A percentile compares a stretch with the other conserved stretches of the same genome.
phyloP scores from a whole-genome alignment of 1,140 invertebrate genomes.

The Heliothis subflexa region DNA sequence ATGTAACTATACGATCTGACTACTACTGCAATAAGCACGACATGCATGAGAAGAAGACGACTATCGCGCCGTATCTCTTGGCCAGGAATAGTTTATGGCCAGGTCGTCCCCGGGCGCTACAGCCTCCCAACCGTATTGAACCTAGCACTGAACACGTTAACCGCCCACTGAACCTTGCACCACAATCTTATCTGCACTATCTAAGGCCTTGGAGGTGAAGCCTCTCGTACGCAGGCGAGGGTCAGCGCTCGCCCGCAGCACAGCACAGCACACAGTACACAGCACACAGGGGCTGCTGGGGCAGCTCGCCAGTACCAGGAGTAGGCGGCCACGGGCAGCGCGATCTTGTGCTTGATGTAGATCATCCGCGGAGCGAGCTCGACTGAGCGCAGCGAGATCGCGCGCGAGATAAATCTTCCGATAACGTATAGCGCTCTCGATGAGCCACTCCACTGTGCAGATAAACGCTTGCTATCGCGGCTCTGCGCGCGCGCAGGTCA shows the following conservation, averaged over 20 bases:
- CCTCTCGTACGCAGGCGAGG: not conserved
- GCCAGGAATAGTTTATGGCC: too few relatives aligned
- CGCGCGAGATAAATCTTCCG: not conserved
- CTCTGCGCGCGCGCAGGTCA: too few relatives aligned
- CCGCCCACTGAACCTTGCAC: not conserved
- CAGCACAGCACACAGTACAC: too few relatives aligned
- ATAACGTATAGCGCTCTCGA: constrained; percentile 7
- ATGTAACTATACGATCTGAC: too few relatives aligned
- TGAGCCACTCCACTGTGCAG: not conserved
- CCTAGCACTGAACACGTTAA: not conserved
- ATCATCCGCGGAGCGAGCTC: constrained; percentile 50
- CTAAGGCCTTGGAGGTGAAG: not conserved
- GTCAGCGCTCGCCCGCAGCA: not conserved
- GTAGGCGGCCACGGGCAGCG: constrained; percentile 67
- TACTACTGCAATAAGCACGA: too few relatives aligned
- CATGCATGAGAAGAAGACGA: too few relatives aligned
- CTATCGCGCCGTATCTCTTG: too few relatives aligned
- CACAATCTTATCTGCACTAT: constrained; percentile 2
- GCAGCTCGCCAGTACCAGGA: constrained; percentile 52
- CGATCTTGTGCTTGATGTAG: constrained; percentile 56
- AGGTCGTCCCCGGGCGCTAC: too few relatives aligned
- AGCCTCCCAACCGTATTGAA: too few relatives aligned
- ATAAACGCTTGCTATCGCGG: not conserved
- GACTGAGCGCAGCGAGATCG: not conserved
- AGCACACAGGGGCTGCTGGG: not conserved